Conservation (phyloP, 2,797 vertebrate genomes). For the Lophotriccus pileatus region DNA sequence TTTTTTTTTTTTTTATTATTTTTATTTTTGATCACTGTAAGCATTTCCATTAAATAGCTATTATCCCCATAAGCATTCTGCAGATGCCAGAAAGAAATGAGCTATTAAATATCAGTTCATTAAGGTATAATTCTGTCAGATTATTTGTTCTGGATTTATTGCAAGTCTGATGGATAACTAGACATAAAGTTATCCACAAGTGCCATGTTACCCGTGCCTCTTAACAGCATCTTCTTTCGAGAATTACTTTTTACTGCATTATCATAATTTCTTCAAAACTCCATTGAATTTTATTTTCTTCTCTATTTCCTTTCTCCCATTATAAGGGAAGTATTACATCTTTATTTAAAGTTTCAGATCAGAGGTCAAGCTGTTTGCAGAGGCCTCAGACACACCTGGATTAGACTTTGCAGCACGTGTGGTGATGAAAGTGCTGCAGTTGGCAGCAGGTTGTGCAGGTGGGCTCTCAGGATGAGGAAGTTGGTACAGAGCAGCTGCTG, state of each 20-base stretch:
- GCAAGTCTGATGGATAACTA: neutral
- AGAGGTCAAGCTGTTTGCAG: neutral
- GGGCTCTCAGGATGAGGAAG: neutral
- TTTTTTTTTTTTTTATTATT: neutral
- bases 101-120: neutral
- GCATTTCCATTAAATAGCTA: neutral
- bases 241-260: neutral
- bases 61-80: neutral
- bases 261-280: neutral
- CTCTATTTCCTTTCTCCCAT: neutral
- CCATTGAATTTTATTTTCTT: neutral
- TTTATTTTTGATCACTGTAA: neutral
- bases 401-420: neutral
- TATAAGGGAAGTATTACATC: neutral
- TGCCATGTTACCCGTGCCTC: neutral
- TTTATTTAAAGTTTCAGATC: neutral
- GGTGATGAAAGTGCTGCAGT: neutral
- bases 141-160: neutral
- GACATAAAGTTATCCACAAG: neutral
- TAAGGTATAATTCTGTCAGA: neutral
- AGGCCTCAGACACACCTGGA: neutral
- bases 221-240: neutral
- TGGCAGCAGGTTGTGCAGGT: neutral
- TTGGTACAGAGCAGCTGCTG: neutral
- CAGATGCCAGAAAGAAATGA: conserved; percentile 6